Evolutionary conservation across 2,888 invertebrate genomes (phyloP), one percentile per base, ranked within the genome.

Genomic region (Spodoptera exigua): DNA sequence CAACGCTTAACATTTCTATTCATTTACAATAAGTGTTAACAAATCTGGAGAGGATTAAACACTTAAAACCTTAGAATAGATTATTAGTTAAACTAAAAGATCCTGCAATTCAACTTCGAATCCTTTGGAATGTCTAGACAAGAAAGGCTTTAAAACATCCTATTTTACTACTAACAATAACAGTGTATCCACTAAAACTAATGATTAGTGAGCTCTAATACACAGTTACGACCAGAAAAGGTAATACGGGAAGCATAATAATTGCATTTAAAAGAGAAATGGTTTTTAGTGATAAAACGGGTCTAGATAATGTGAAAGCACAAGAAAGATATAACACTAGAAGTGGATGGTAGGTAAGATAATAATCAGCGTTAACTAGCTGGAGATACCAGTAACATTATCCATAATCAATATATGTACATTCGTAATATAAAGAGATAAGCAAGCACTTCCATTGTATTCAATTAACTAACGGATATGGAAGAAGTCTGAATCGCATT

Each of bases 361-460:
- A 70, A 55, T 53, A 65, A 52, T 36, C 16, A 53, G 52, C 17
- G 56, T 37, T 62, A 55, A 53, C 64, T 60, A 64, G 35, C 62
- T 55, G 45, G 36, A 45, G 52, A 61, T 61, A 63, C 54, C 16
- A 34, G 64, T 57, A 51, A 58, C 60, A 61, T 61, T 63, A 71
- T 60, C 54, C 55, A 62, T 65, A 76, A 71, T 69, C 78, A 77
- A 76, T 76, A 69, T 74, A 74, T 74, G 75, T 79, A 80, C 61
- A 69, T 62, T 47, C 58, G 39, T 67, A 70, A 73, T 66, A 79
- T 51, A 37, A 55, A 65, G 56, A 70, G 65, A 80, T 79, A 76
- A 71, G 74, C 75, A 73, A 76, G 71, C 67, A 70, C 54, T 46
- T 61, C 82, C 73, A 89, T 88, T 86, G 84, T 87, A 84, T 86